Evolutionary conservation across 2,797 vertebrate genomes (phyloP).

Genomic region (Delichon dasypus): DNA sequence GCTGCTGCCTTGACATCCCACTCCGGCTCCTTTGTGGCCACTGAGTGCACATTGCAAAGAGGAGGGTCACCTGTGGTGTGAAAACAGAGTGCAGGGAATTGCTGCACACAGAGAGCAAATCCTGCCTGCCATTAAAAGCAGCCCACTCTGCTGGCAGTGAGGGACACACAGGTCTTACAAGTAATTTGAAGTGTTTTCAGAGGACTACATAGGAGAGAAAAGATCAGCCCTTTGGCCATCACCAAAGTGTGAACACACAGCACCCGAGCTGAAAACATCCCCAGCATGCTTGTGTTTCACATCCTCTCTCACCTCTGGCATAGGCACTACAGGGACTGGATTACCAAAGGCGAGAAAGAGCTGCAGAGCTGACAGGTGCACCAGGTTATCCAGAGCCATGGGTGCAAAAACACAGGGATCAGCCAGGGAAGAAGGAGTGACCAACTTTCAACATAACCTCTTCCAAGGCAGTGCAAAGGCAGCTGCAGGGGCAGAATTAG

Average conservation of each 20-base stretch:
- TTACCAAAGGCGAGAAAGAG: neutral
- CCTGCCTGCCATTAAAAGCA: neutral
- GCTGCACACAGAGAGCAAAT: neutral
- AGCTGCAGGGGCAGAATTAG: neutral
- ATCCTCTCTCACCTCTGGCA: fast-evolving
- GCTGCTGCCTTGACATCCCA: neutral
- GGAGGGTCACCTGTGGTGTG: neutral
- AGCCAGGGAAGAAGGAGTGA: fast-evolving
- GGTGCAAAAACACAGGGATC: neutral
- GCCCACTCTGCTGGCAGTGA: neutral
- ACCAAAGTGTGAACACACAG: neutral
- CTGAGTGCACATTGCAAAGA: neutral
- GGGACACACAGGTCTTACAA: neutral
- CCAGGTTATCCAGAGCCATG: neutral
- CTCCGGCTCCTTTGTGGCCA: fast-evolving
- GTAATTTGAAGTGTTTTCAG: neutral
- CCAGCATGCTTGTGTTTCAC: neutral
- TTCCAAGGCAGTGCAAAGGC: neutral
- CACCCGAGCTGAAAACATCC: neutral
- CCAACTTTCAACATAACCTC: neutral
- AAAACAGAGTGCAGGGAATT: neutral
- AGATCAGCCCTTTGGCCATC: neutral
- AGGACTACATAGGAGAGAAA: neutral
- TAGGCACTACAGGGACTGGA: neutral
- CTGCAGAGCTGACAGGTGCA: neutral